A percentile compares a stretch with the other conserved stretches of the same genome.
Conservation (phyloP, 1,140 invertebrate genomes). For the Drosophila seguyi region DNA sequence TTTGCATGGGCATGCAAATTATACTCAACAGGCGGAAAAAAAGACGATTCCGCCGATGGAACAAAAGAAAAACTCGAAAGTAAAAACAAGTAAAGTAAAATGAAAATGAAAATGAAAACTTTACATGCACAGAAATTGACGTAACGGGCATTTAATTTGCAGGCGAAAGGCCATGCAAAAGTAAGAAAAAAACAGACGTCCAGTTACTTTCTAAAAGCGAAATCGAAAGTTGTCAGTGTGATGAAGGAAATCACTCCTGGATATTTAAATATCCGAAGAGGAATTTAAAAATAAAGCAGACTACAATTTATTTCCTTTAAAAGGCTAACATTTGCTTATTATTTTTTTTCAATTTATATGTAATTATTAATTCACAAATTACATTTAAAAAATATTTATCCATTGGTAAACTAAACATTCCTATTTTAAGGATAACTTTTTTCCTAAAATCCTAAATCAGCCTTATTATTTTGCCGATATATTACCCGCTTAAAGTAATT, state of each 20-base stretch:
- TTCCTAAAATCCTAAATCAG: neutral
- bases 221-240: constrained; percentile 53
- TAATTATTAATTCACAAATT: neutral
- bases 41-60: constrained; percentile 12
- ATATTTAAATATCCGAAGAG: constrained; percentile 21
- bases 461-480: neutral
- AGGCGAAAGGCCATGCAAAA: constrained; percentile 52
- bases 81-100: constrained; percentile 9
- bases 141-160: constrained; percentile 64
- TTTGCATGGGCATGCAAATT: constrained; percentile 69
- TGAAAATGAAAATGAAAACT: constrained; percentile 35
- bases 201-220: constrained; percentile 60
- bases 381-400: too few species aligned
- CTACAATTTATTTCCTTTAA: neutral
- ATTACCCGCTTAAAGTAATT: too few species aligned
- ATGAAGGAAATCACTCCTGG: constrained; percentile 28
- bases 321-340: too few species aligned
- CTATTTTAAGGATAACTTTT: too few species aligned
- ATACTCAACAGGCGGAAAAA: constrained; percentile 32
- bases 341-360: neutral
- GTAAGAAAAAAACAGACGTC: constrained; percentile 9
- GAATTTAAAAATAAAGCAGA: neutral
- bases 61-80: constrained; percentile 1
- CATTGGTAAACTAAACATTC: neutral
- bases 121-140: constrained; percentile 47